phyloP scores from a whole-genome alignment of 92 coral and sea anemone species.

The Umimayanthus chanpuru region DNA sequence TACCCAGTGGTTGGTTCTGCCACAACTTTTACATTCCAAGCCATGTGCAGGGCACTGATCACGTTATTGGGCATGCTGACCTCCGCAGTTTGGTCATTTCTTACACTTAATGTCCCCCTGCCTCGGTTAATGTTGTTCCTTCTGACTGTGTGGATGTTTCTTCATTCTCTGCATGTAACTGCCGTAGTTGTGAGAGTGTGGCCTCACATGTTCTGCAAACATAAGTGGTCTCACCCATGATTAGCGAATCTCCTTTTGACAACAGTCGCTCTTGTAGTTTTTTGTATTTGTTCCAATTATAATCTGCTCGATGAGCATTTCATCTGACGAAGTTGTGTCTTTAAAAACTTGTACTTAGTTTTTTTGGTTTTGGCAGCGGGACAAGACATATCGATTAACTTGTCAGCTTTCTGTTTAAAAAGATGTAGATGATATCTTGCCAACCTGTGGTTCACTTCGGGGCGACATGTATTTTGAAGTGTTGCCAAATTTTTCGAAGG shows the following conservation, averaged over 20 bases:
- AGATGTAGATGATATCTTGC: conserved; percentile 52
- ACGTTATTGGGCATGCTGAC: conserved; percentile 43
- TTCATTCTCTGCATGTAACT: conserved; percentile 34
- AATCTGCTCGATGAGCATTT: conserved; percentile 25
- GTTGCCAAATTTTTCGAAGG: too few relatives aligned
- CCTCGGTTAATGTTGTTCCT: conserved; percentile 4
- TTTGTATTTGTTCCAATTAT: conserved; percentile 65
- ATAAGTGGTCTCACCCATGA: too few relatives aligned
- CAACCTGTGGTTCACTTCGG: too few relatives aligned
- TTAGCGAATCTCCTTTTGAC: too few relatives aligned
- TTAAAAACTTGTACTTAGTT: conserved; percentile 60
- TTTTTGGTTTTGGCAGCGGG: conserved; percentile 68
- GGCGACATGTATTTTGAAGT: too few relatives aligned
- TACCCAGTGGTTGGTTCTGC: conserved; percentile 56
- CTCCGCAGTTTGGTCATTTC: conserved; percentile 61
- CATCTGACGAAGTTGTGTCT: conserved; percentile 44
- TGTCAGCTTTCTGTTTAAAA: conserved; percentile 47
- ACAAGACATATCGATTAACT: conserved; percentile 56
- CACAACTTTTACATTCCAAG: too few relatives aligned
- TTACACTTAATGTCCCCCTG: conserved; percentile 35
- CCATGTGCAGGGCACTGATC: conserved; percentile 23
- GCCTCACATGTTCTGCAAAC: too few relatives aligned
- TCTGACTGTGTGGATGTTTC: conserved; percentile 16
- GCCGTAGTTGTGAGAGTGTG: conserved; percentile 39
- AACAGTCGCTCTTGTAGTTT: conserved; percentile 9